These are phyloP conservation scores for Syndactyla subalaris DNA, from an alignment of 2,797 vertebrate genomes.

Conservation along the genomic window DNA sequence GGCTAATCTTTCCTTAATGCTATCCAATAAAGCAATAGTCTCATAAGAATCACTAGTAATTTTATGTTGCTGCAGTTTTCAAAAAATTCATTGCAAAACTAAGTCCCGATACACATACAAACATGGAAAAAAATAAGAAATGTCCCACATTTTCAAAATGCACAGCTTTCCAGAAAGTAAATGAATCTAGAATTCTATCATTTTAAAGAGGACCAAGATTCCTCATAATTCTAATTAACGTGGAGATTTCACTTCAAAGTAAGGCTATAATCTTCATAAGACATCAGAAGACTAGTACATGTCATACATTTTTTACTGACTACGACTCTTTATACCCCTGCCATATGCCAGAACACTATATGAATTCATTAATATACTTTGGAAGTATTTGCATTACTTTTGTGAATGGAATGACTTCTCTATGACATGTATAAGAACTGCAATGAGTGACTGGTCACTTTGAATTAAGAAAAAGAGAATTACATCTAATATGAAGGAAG, in stretches of 20 bases:
- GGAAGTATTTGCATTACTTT: neutral
- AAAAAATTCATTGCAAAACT: neutral
- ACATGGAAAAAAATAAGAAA: neutral
- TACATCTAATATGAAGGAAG: neutral
- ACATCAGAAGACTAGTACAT: neutral
- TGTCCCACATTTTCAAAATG: neutral
- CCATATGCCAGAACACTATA: neutral
- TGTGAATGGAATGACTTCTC: neutral
- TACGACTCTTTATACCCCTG: neutral
- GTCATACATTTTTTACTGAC: neutral
- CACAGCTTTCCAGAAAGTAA: neutral
- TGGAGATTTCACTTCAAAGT: neutral
- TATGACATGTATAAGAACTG: neutral
- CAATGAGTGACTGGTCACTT: neutral
- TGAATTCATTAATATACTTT: neutral
- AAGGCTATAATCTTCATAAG: neutral
- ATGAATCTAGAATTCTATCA: neutral
- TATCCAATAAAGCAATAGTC: neutral
- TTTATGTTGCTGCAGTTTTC: neutral
- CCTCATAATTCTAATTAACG: neutral
- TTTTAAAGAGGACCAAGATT: neutral
- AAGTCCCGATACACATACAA: neutral
- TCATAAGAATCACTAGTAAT: neutral
- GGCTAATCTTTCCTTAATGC: neutral
- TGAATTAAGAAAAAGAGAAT: neutral